Conservation (phyloP, 2,797 vertebrate genomes). For the Heteromormyrus szaboi region DNA sequence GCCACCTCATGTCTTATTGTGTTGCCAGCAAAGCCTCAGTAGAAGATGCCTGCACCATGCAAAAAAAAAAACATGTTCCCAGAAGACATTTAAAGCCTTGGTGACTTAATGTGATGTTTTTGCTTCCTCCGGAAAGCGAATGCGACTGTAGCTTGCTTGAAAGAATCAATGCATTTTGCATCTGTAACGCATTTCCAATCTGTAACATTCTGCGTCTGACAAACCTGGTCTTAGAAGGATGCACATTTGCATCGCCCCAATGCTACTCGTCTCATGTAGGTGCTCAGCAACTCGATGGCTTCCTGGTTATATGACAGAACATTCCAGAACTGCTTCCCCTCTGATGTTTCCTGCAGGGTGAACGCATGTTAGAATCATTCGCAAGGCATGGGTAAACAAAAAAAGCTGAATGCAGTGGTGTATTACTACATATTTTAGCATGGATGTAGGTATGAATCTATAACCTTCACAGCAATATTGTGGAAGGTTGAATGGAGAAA, state of each 20-base stretch:
- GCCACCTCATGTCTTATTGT: conserved; percentile 40
- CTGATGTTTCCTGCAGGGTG: neutral
- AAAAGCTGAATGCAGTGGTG: neutral
- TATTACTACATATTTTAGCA: neutral
- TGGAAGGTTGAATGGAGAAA: conserved; percentile 37
- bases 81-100: neutral
- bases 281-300: neutral
- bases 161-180: conserved; percentile 18
- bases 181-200: neutral
- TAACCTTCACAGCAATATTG: conserved; percentile 37
- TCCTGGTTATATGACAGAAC: neutral
- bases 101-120: neutral
- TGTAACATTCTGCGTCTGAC: neutral
- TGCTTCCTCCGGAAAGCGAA: neutral
- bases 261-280: neutral
- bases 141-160: neutral
- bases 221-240: neutral
- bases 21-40: conserved; percentile 14
- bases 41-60: neutral
- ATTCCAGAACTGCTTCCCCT: neutral
- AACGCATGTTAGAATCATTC: neutral
- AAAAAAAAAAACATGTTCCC: neutral
- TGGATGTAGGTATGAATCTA: neutral
- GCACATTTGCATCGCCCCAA: neutral
- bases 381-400: neutral